A percentile compares a stretch with the other conserved stretches of the same genome.
Conservation (phyloP, 2,113 vertebrate genomes). For the Strix aluco region DNA sequence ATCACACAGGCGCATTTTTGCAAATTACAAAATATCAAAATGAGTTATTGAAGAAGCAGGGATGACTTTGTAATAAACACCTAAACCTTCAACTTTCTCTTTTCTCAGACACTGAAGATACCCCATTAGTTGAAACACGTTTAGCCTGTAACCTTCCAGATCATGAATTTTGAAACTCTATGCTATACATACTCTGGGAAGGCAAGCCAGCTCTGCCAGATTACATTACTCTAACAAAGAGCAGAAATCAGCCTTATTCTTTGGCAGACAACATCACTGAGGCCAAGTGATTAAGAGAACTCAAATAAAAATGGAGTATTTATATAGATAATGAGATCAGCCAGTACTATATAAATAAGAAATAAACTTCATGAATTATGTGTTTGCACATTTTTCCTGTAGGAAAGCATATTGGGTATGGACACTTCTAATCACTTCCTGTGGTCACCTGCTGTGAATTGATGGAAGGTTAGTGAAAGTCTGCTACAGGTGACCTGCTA, state of each 20-base stretch:
- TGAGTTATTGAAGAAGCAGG: conserved; percentile 72
- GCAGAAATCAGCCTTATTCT: not conserved
- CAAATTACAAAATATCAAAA: conserved; percentile 80
- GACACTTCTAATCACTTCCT: not conserved
- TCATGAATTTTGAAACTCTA: not conserved
- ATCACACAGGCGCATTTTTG: conserved; percentile 69
- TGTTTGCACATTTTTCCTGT: not conserved
- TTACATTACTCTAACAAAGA: not conserved
- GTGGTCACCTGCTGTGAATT: not conserved
- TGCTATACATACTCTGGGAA: not conserved
- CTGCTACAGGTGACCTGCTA: not conserved
- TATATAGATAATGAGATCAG: not conserved
- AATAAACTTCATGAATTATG: not conserved
- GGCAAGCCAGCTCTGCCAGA: not conserved
- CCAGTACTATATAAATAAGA: not conserved
- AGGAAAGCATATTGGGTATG: not conserved
- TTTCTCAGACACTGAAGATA: conserved; percentile 31
- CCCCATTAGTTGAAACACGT: not conserved
- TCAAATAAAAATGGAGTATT: not conserved
- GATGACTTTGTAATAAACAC: conserved; percentile 67
- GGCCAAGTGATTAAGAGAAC: not conserved
- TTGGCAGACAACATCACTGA: not conserved
- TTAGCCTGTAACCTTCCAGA: conserved; percentile 11
- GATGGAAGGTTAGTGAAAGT: not conserved
- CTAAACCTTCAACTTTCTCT: conserved; percentile 49